Conservation (phyloP, 2,113 vertebrate species). For the Chauna torquata region DNA sequence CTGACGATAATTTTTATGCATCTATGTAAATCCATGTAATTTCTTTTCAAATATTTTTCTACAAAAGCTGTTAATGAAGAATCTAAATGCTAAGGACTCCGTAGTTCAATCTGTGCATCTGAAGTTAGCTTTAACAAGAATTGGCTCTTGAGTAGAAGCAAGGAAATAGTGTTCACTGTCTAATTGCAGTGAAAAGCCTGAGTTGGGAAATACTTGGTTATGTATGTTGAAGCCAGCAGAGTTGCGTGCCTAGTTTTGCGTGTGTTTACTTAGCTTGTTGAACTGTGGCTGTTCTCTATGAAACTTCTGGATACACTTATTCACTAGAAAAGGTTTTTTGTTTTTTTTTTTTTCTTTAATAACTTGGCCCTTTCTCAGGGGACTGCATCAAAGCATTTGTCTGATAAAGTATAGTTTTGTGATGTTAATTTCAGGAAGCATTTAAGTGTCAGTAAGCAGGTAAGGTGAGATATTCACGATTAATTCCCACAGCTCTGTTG, state of each 20-base stretch:
- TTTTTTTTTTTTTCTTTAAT: background rate
- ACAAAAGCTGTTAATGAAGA: background rate
- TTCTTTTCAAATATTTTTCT: background rate
- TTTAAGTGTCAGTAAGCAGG: background rate
- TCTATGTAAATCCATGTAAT: background rate
- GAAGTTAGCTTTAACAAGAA: background rate
- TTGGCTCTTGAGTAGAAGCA: background rate
- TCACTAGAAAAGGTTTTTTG: background rate
- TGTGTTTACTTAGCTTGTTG: background rate
- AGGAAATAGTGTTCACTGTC: background rate
- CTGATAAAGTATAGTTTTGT: background rate
- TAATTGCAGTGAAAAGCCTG: background rate
- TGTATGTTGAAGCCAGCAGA: background rate
- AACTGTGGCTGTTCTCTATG: background rate
- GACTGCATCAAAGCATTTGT: background rate
- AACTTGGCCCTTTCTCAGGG: background rate
- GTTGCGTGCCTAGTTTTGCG: background rate
- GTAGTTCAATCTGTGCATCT: background rate
- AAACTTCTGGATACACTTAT: background rate
- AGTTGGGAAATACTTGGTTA: background rate
- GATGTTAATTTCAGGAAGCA: background rate
- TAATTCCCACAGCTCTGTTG: background rate
- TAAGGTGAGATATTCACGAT: background rate
- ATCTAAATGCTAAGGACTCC: background rate
- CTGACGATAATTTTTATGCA: background rate